Base-by-base conservation (phyloP, 2,797 vertebrate genomes). In the Lepidocolaptes lacrymiger region DNA sequence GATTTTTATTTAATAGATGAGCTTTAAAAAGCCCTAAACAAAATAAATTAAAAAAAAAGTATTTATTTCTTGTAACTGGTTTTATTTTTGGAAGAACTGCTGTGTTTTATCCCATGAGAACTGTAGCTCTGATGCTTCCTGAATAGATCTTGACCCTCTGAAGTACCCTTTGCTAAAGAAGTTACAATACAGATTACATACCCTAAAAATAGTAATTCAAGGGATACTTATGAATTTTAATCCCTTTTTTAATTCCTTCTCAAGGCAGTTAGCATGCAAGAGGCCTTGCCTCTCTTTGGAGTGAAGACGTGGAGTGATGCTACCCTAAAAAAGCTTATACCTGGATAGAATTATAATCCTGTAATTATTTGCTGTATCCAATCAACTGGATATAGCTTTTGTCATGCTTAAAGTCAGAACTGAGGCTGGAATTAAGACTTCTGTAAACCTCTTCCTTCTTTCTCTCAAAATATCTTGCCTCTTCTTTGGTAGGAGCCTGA, bases 61-160 rank as follows among this genome's bases (percentile, higher is more conserved):
- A n/a, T n/a, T 51, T 8, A 52, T 75, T 72, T 85, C 36, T 95
- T 74, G 27, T 88, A 85, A 72, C 58, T 16, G 10, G 37, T 19
- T 83, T 92, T 95, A 79, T 93, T 91, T 96, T 88, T 84, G 85
- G 89, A 85, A 94, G 51, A 92, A 83, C 23, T 80, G 54, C 36
- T 74, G 4, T 87, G 43, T 83, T 90, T 92, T 81, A 18, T 61
- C 91, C 67, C 78, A 56, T 64, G 93, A 83, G 72, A n/a, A 52
- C 18, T 43, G 12, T 59, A 91, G 41, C 37, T 82, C 75, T 83
- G 68, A 64, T 88, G 54, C 49, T 95, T 93, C 64, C 64, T 71
- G 52, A 91, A 83, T 26, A 94, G 72, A 83, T 52, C 68, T 61
- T 83, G 81, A 91, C 85, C 72, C 89, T 89, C 44, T 89, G 66